phyloP scores from a whole-genome alignment of 2,113 vertebrate genomes.

The Dasypus novemcinctus region DNA sequence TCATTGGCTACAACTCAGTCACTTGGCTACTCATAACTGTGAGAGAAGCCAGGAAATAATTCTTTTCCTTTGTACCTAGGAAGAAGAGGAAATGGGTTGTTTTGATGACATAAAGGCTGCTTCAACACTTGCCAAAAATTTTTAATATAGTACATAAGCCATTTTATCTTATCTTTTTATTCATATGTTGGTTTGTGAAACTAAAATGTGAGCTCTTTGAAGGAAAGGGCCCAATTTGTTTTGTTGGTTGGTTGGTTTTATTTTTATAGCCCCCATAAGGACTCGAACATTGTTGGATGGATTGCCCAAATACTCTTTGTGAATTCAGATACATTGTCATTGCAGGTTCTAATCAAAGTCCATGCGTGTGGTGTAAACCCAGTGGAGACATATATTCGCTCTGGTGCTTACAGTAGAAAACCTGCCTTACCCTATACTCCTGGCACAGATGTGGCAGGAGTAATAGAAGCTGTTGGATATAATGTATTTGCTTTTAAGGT shows the following conservation, averaged over 20 bases:
- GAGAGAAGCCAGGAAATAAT: background rate
- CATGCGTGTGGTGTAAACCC: conserved; percentile 94
- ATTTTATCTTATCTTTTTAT: background rate
- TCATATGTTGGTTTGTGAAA: background rate
- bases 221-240: background rate
- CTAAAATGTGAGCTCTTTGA: background rate
- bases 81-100: background rate
- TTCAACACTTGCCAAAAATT: background rate
- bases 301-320: background rate
- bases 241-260: background rate
- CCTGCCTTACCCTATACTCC: conserved; percentile 91
- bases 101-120: background rate
- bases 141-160: background rate
- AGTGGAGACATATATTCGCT: conserved; percentile 94
- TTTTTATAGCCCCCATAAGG: background rate
- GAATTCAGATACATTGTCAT: background rate
- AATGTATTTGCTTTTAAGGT: conserved; percentile 89
- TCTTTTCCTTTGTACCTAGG: background rate
- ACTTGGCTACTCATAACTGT: background rate
- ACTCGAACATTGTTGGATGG: background rate
- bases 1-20: background rate
- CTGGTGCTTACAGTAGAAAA: conserved; percentile 83
- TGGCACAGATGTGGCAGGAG: conserved; percentile 89
- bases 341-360: conserved; percentile 92
- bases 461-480: conserved; percentile 87